phyloP scores from a whole-genome alignment of 2,797 vertebrate species.

The Hozukius guyotensis region DNA sequence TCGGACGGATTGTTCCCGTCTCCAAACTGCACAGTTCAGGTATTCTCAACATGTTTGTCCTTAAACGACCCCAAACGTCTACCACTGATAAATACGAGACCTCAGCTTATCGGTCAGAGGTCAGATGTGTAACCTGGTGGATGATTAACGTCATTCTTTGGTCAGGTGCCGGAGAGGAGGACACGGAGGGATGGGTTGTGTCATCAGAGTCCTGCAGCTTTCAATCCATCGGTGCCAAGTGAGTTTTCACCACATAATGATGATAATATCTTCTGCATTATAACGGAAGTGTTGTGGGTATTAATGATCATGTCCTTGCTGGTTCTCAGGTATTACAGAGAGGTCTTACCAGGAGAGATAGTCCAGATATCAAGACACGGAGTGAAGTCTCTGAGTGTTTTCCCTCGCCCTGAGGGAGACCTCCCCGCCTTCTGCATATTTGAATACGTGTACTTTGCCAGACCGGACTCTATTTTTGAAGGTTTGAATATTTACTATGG shows the following conservation, averaged over 20 bases:
- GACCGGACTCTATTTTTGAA: constrained; percentile 98
- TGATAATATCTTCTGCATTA: no score
- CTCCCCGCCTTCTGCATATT: constrained; percentile 97
- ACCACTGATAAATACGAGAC: neutral
- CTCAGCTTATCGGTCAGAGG: constrained; percentile 17
- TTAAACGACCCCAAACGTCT: neutral
- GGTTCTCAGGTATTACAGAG: constrained; percentile 90
- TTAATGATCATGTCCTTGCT: neutral
- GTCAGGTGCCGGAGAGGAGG: constrained; percentile 85
- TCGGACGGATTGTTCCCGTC: constrained; percentile 92
- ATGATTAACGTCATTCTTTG: constrained; percentile 36
- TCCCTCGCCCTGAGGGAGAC: constrained; percentile 89
- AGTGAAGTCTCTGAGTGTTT: constrained; percentile 88
- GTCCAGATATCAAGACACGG: constrained; percentile 93
- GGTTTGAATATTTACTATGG: constrained; percentile 38
- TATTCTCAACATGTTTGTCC: constrained; percentile 58
- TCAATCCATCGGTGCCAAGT: constrained; percentile 98
- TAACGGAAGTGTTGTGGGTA: neutral
- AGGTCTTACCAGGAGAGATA: constrained; percentile 96
- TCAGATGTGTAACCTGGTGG: constrained; percentile 5
- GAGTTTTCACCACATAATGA: constrained; percentile 60
- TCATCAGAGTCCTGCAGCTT: constrained; percentile 99
- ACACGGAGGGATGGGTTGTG: constrained; percentile 98
- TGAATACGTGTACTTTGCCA: constrained; percentile 99
- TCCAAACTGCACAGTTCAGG: constrained; percentile 90